Percentiles rank a stretch among this genome's conserved stretches.
Conservation (phyloP, 1,140 invertebrate genomes). For the Pogonomyrmex barbatus region DNA sequence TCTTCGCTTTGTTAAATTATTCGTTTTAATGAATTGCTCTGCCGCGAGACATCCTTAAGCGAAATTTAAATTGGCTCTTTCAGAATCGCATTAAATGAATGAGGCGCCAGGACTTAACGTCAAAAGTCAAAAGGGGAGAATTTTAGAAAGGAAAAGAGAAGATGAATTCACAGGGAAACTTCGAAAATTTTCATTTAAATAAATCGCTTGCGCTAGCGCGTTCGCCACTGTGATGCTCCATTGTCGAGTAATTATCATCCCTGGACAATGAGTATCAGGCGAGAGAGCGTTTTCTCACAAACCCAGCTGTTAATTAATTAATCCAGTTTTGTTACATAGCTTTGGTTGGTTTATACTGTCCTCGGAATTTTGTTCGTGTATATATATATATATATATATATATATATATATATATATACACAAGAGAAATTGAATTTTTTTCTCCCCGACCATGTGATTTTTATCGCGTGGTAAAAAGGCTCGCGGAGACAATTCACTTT, state of each 20-base stretch:
- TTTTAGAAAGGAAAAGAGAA: background rate
- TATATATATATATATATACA: too few relatives aligned
- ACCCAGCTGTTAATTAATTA: constrained; percentile 18
- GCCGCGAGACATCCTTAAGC: background rate
- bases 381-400: too few relatives aligned
- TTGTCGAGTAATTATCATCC: constrained; percentile 2
- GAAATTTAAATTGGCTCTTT: constrained; percentile 42
- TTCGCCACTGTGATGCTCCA: background rate
- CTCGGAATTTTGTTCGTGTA: background rate
- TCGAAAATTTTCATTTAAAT: constrained; percentile 31
- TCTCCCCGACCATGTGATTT: background rate
- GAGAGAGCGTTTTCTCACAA: background rate
- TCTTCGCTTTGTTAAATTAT: constrained; percentile 49
- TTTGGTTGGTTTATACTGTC: background rate
- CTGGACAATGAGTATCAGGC: background rate
- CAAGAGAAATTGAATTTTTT: background rate
- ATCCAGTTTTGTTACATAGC: background rate
- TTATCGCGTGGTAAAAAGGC: background rate
- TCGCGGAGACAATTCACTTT: background rate
- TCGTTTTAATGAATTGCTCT: constrained; percentile 32
- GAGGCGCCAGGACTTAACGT: background rate
- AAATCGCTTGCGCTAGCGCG: background rate
- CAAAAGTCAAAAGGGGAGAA: background rate
- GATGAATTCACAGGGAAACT: background rate
- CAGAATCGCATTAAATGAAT: constrained; percentile 8